Evolutionary conservation across 2,888 invertebrate species (phyloP), one percentile per base, ranked within the genome.

Genomic region (Noctua fimbriata): DNA sequence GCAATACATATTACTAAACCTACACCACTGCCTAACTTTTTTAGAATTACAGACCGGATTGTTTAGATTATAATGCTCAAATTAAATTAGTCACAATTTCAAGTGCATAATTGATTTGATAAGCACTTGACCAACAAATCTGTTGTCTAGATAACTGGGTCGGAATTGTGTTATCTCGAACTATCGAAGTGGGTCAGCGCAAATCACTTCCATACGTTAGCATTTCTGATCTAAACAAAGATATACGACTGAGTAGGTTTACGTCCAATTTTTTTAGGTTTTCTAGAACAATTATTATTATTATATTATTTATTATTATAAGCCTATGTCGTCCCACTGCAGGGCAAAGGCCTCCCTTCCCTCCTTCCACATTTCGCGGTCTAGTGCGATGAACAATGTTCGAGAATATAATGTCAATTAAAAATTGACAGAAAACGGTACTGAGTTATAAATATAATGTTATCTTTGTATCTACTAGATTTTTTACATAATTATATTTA

Each of bases 151-250:
- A 81, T 83, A 81, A 73, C 32, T 71, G 9, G 66, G 70, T 67
- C 69, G 47, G n/a, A 65, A 67, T 55, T 24, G 36, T 72, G 67
- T 76, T 85, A 82, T 73, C 77, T 71, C 55, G 41, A 24, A 49
- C 60, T 63, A 81, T 84, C 70, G 60, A 79, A 84, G 73, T 84
- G 49, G 84, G 82, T 85, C 85, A 82, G 36, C 21, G 69, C 69
- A 70, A 82, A 75, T 82, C 69, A 69, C 65, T 41, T 71, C 69
- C 70, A 83, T 80, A 55, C 18, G 47, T 76, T 73, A 58, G 44
- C 66, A 71, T 76, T 71, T 36, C 71, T 69, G 58, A 73, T 70
- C 36, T 58, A 44, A 55, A 71, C 55, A 67, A 75, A n/a, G 63
- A 72, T 75, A 79, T 58, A 67, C 16, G 41, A 63, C 63, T 47